These are phyloP conservation scores for chimpanzee (Pan troglodytes) DNA, from an alignment of 2,113 vertebrate species.

Conservation along the genomic window NHGRI_mPanTro3-v2.1_pri NC_072412.2:117712001-117712500, in stretches of 20 bases:
- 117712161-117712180: neutral
- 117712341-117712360: neutral
- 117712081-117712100: neutral
- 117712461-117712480: neutral
- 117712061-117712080: neutral
- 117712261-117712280: neutral
- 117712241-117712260: neutral
- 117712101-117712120: neutral
- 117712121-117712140: fast-evolving
- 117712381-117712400: too few species aligned
- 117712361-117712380: neutral
- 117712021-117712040: neutral
- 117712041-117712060: neutral
- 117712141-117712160: neutral
- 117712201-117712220: too few species aligned
- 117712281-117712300: neutral
- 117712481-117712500: neutral
- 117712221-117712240: neutral
- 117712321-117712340: neutral
- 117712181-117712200: neutral
- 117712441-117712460: neutral
- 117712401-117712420: neutral
- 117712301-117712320: too few species aligned
- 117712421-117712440: neutral
- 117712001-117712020: neutral